Conservation (phyloP, 2,113 vertebrate species). For the Phaethornis superciliosus region DNA sequence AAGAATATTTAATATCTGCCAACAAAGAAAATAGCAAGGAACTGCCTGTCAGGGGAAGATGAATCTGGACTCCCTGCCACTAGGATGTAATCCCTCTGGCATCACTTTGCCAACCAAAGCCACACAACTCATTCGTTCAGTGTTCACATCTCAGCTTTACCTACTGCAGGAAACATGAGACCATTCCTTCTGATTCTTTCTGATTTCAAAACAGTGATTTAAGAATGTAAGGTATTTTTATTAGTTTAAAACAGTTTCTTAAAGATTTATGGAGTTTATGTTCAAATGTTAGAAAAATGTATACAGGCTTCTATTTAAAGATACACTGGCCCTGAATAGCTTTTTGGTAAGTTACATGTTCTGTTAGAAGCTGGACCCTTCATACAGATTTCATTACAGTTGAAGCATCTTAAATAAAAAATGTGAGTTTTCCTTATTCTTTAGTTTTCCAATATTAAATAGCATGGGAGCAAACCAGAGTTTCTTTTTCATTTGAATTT, state of each 20-base stretch:
- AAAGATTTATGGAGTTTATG: slow-evolving; percentile 8
- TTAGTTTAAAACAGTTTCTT: neutral
- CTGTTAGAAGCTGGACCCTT: neutral
- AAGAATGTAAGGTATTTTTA: neutral
- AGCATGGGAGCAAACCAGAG: neutral
- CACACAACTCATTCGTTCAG: neutral
- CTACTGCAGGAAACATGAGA: neutral
- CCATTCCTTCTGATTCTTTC: neutral
- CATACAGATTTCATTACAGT: neutral
- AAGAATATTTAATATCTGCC: neutral
- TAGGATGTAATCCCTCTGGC: neutral
- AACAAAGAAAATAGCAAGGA: neutral
- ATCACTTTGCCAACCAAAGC: rapidly evolving
- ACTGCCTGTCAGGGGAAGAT: neutral
- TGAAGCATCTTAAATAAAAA: neutral
- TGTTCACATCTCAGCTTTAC: neutral
- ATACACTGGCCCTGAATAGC: neutral
- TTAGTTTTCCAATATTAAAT: neutral
- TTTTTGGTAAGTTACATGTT: neutral
- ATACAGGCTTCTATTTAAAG: neutral
- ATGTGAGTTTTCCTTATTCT: neutral
- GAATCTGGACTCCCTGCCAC: neutral
- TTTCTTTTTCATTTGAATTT: neutral
- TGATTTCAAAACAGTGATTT: neutral
- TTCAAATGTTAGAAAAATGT: neutral